These are phyloP conservation scores for Carcinoscorpius rotundicauda DNA, from an alignment of 1,140 invertebrate genomes.

Conservation along the genomic window DNA sequence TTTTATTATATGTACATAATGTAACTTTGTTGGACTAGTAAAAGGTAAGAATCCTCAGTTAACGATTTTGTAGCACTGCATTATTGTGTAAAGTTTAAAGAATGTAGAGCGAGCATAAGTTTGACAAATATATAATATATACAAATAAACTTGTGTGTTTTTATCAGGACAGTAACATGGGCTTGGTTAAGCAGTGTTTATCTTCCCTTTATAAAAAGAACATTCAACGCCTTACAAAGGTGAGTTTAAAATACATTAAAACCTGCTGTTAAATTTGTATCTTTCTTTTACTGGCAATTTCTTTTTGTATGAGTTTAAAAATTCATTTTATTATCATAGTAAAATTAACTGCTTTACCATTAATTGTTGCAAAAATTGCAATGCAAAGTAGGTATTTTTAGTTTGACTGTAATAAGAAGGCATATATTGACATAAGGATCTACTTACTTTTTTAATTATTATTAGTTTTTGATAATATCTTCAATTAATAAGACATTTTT, in stretches of 20 bases:
- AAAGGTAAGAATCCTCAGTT: too few species aligned
- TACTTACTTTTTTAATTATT: too few species aligned
- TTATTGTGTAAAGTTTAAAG: too few species aligned
- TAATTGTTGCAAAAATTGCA: too few species aligned
- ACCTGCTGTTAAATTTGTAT: neutral
- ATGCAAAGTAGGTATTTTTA: too few species aligned
- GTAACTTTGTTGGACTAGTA: too few species aligned
- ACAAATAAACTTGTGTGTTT: conserved; percentile 6
- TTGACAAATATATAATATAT: neutral
- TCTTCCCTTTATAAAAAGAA: conserved; percentile 88
- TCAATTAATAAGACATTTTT: neutral
- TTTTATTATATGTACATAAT: too few species aligned
- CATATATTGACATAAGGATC: too few species aligned
- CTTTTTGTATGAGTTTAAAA: conserved; percentile 9
- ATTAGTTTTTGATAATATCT: too few species aligned
- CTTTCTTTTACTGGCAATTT: neutral
- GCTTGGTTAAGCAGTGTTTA: conserved; percentile 57
- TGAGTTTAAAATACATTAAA: conserved; percentile 19
- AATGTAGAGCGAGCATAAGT: neutral
- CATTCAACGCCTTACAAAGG: conserved; percentile 88
- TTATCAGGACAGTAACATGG: conserved; percentile 53
- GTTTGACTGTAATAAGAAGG: too few species aligned
- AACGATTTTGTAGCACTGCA: too few species aligned
- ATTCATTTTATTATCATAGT: conserved; percentile 5
- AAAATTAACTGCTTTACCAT: neutral